Evolutionary conservation across 2,113 vertebrate genomes (phyloP).

Genomic region (Heterochromis multidens): DNA sequence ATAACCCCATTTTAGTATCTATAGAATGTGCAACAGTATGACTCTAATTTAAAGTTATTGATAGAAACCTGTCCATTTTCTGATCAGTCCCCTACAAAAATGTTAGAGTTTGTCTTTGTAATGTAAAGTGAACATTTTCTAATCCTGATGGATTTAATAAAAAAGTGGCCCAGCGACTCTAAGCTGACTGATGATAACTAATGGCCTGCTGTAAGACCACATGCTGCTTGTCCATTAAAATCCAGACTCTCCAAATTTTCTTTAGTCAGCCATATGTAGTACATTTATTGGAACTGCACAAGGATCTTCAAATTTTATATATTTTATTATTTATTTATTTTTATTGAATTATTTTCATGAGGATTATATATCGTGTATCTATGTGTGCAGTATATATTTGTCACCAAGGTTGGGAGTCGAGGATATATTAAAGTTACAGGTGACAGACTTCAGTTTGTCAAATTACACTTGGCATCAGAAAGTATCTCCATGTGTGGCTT

Average conservation of each 20-base stretch:
- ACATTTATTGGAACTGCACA: background rate
- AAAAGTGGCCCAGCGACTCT: background rate
- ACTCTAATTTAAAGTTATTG: background rate
- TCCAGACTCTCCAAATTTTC: background rate
- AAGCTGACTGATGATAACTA: background rate
- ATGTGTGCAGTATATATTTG: too few species aligned
- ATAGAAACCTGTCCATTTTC: background rate
- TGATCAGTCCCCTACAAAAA: background rate
- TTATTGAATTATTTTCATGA: background rate
- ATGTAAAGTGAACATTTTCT: background rate
- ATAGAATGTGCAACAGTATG: background rate
- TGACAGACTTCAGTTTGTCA: background rate
- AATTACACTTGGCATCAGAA: background rate
- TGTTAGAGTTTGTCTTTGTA: background rate
- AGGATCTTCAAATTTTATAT: background rate
- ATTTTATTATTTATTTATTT: fast-evolving
- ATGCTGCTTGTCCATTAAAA: background rate
- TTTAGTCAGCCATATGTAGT: background rate
- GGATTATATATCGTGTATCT: too few species aligned
- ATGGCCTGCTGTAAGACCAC: background rate
- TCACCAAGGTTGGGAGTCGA: background rate
- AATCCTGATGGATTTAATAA: background rate
- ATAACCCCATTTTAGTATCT: background rate
- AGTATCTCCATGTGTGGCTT: too few species aligned
- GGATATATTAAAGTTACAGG: background rate